Percentiles rank a stretch among this genome's conserved stretches.
Evolutionary conservation across 2,113 vertebrate genomes (phyloP).

Genomic region (Notarius lentiginosus): DNA sequence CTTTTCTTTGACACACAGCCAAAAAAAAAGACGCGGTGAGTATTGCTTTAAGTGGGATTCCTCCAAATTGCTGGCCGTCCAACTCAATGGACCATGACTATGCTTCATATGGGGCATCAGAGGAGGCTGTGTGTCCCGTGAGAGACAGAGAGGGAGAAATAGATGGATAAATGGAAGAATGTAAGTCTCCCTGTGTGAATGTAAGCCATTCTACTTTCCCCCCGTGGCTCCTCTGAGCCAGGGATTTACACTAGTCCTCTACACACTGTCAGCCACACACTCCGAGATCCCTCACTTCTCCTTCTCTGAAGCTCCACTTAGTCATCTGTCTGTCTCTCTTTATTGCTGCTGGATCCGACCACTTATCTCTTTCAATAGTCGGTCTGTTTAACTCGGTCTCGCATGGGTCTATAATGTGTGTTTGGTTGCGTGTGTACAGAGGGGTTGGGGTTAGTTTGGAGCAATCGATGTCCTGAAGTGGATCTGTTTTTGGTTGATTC

Average conservation of each 20-base stretch:
- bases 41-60: conserved; percentile 38
- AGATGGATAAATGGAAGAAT: conserved; percentile 50
- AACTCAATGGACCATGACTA: conserved; percentile 55
- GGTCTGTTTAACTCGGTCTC: conserved; percentile 1
- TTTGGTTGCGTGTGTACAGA: background rate
- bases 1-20: conserved; percentile 6
- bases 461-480: background rate
- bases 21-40: conserved; percentile 14
- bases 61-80: conserved; percentile 51
- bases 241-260: conserved; percentile 51
- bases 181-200: conserved; percentile 46
- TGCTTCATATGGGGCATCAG: conserved; percentile 51
- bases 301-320: conserved; percentile 24
- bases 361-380: conserved; percentile 15
- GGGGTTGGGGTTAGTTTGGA: background rate
- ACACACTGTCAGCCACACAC: conserved; percentile 49
- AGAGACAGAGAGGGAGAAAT: conserved; percentile 41
- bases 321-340: conserved; percentile 30
- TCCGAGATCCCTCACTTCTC: conserved; percentile 38
- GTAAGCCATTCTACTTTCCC: conserved; percentile 53
- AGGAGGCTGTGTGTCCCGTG: conserved; percentile 45
- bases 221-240: conserved; percentile 46
- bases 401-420: background rate
- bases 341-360: background rate
- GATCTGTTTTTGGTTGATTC: conserved; percentile 24